Base-by-base conservation (phyloP, 2,797 vertebrate species). In the Notoglanidium macrostoma region DNA sequence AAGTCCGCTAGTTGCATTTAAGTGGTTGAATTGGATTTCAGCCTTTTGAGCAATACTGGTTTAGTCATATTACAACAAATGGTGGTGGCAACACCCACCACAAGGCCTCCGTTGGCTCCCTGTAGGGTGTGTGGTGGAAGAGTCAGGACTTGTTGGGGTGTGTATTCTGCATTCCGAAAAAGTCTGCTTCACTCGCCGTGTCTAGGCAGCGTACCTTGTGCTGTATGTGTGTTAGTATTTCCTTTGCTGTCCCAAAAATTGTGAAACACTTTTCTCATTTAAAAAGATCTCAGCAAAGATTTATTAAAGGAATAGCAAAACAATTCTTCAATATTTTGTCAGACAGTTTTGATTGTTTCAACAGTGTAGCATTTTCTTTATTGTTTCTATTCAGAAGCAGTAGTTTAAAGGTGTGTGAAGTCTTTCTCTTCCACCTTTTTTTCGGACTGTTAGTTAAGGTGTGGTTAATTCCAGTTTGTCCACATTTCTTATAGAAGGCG, bases 381-480 rank as follows among this genome's bases (percentile, higher is more conserved):
- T 23, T 76, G 46, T 15, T 26, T 57, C 15, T 23, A 12, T 21
- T 32, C 8, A 78, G n/a, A 35, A 55, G 7, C n/a, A 10, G 7
- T 9, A 74, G 14, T 0, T 17, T 15, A 1, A 55, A 7, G 4
- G 3, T 2, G 15, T 0, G 11, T 61, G 17, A 55, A 55, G 7
- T 2, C 57, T 80, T 26, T 80, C 35, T 46, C 79, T 63, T 81
- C 79, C 40, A 14, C 23, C 3, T 88, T 77, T 90, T 89, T 91
- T 89, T 21, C n/a, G 89, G 91, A 90, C 88, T 89, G 21, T 65
- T 15, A 0, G 61, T 85, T 26, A 57, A 67, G 14, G 44, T 85
- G 88, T 67, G 88, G 85, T 78, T 87, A 89, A 91, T 54, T 91
- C 90, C 91, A 91, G 84, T 90, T 91, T 77, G 88, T 88, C 87